Percentiles rank a stretch among this genome's conserved stretches.
Evolutionary conservation across 2,113 vertebrate genomes (phyloP).

Genomic region (Pholis gunnellus): DNA sequence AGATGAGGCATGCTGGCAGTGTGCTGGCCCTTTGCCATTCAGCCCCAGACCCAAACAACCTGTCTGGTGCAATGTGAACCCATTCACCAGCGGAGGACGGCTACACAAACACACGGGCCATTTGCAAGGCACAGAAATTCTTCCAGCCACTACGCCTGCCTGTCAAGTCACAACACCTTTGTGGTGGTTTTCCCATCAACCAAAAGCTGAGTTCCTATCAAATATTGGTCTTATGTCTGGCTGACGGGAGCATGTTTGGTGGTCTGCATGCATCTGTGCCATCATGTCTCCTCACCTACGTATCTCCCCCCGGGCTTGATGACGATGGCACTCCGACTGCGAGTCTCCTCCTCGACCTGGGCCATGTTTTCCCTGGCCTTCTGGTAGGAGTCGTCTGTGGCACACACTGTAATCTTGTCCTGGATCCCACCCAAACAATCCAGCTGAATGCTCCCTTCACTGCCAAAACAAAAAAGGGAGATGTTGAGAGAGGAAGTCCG

Average conservation of each 20-base stretch:
- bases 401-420: slow-evolving; percentile 98
- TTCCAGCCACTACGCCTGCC: not conserved
- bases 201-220: not conserved
- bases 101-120: slow-evolving; percentile 30
- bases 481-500: slow-evolving; percentile 17
- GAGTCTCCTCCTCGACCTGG: slow-evolving; percentile 95
- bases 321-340: slow-evolving; percentile 94
- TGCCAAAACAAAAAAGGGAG: slow-evolving; percentile 74
- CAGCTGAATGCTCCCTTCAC: slow-evolving; percentile 92
- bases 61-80: slow-evolving; percentile 38
- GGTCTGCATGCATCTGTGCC: not conserved
- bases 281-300: slow-evolving; percentile 85
- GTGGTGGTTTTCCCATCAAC: not conserved
- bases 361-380: slow-evolving; percentile 97
- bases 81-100: slow-evolving; percentile 17
- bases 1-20: slow-evolving; percentile 37
- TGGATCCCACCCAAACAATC: slow-evolving; percentile 97
- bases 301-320: slow-evolving; percentile 96
- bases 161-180: not conserved
- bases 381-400: slow-evolving; percentile 98
- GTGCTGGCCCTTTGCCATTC: slow-evolving; percentile 24
- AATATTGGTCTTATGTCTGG: not conserved
- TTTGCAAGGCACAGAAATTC: slow-evolving; percentile 11
- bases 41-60: slow-evolving; percentile 38
- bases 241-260: not conserved